A percentile compares a stretch with the other conserved stretches of the same genome.
Conservation (phyloP, 2,888 invertebrate species). For the Acrocyrtus sp. region DNA sequence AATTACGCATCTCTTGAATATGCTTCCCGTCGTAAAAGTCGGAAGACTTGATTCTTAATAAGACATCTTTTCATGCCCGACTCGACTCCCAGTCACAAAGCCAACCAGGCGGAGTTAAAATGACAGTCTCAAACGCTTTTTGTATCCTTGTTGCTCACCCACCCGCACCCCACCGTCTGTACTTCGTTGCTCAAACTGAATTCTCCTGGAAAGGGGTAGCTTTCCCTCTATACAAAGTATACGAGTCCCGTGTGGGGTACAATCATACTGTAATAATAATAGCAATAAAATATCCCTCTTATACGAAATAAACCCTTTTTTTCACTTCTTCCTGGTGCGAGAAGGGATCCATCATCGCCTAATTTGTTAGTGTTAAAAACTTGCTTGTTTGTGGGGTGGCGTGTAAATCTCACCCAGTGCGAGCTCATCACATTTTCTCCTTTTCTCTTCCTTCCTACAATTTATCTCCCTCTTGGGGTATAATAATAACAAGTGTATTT, state of each 20-base stretch:
- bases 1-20: too few species aligned
- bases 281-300: too few species aligned
- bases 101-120: conserved; percentile 33
- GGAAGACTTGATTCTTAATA: too few species aligned
- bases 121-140: conserved; percentile 46
- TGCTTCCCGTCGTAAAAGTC: too few species aligned
- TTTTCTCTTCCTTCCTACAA: conserved; percentile 4
- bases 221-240: too few species aligned
- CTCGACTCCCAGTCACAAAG: too few species aligned
- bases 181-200: conserved; percentile 50
- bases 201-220: conserved; percentile 30
- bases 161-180: conserved; percentile 53
- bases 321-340: conserved; percentile 19
- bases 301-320: too few species aligned
- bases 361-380: conserved; percentile 55
- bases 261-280: too few species aligned
- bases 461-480: conserved; percentile 7
- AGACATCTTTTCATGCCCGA: too few species aligned
- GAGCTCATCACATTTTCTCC: too few species aligned
- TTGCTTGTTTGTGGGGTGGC: conserved; percentile 39
- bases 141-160: conserved; percentile 48
- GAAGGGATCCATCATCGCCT: conserved; percentile 50
- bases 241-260: too few species aligned
- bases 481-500: not conserved
- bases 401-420: too few species aligned